These are phyloP conservation scores for Macrotis lagotis DNA, from an alignment of 2,113 vertebrate species.

Conservation along the genomic window DNA sequence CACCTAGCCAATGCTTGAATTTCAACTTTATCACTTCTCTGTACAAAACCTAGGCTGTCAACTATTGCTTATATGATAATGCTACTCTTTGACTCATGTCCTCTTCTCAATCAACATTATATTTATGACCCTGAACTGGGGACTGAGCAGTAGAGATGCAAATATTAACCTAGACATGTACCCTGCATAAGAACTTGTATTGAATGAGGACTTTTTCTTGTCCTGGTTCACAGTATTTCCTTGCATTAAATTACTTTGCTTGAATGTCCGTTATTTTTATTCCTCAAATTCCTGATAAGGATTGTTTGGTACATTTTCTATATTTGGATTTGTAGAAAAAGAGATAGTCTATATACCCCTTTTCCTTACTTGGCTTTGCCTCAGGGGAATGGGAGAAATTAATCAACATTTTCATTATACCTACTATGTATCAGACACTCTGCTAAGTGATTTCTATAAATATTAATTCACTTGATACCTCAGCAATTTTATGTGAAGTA, in stretches of 20 bases:
- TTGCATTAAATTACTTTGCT: not conserved
- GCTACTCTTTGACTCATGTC: not conserved
- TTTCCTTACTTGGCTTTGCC: not conserved
- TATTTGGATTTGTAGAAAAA: not conserved
- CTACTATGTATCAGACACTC: not conserved
- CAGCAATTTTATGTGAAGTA: too few relatives aligned
- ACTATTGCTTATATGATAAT: not conserved
- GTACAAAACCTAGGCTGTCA: not conserved
- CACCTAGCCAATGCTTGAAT: not conserved
- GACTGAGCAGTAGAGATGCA: not conserved
- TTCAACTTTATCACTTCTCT: not conserved
- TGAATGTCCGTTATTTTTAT: not conserved
- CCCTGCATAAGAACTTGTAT: not conserved
- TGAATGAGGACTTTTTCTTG: not conserved
- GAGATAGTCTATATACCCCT: not conserved
- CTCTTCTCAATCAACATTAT: not conserved
- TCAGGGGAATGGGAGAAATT: not conserved
- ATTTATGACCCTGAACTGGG: not conserved
- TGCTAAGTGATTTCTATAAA: not conserved
- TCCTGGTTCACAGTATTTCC: not conserved
- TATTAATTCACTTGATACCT: not conserved
- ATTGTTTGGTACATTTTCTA: not conserved
- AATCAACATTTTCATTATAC: not conserved
- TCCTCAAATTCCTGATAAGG: not conserved
- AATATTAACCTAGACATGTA: not conserved